Evolutionary conservation across 2,888 invertebrate genomes (phyloP), one percentile per base, ranked within the genome.

Genomic region (Philereme vetulata): DNA sequence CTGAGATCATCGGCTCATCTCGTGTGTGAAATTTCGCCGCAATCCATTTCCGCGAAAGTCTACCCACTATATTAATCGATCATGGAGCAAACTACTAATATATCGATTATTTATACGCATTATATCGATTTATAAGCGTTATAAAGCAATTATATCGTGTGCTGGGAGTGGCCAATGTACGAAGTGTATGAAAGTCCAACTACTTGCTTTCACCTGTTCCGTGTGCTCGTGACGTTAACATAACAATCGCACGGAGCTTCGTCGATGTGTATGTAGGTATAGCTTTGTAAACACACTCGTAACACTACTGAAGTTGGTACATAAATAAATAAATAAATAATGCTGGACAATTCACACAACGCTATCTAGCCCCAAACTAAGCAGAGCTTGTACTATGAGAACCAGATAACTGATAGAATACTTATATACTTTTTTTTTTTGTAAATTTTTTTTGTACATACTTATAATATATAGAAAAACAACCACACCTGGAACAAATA

Each of bases 121-220:
- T 50, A 53, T 46, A 52, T 52, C 52, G 7, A 56, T 61, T 60
- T 61, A 60, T 56, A 56, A 32, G 45, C 52, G 52, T 50, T 53
- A 36, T 62, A 50, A 52, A 62, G 57, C 54, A 62, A 62, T 62
- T 62, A 58, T 54, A 54, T 5, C 45, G 43, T 35, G 51, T 36
- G 47, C 40, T 58, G 42, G 62, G 62, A 62, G 58, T 51, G 62
- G 62, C 51, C 11, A 5, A 55, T 47, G 61, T 50, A 51, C 9
- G 7, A 32, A 36, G 67, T 68, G 64, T 69, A 65, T 66, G 70
- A 70, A 71, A 71, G 68, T 70, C 60, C 66, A 50, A 66, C 59
- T 46, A 9, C 43, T 33, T 67, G 72, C 75, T 75, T 75, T 75
- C 75, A 73, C 75, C 72, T 72, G 69, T 61, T 60, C 50, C 45